These are phyloP conservation scores for Sussaba pulchella DNA, from an alignment of 2,888 invertebrate species.

Conservation along the genomic window DNA sequence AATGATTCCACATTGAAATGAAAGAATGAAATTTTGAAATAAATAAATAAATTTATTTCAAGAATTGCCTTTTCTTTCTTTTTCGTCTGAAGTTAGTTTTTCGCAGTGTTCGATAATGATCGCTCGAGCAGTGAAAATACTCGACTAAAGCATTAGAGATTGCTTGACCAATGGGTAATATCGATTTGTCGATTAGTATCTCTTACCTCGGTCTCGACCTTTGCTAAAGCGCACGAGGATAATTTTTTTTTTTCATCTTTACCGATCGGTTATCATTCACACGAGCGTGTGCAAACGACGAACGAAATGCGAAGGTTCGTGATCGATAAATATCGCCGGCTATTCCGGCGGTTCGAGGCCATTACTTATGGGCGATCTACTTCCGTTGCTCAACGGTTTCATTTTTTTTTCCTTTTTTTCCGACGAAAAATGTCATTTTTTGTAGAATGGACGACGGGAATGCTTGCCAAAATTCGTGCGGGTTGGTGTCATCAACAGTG, in stretches of 20 bases:
- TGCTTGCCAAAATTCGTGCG: constrained; percentile 35
- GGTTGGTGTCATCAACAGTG: constrained; percentile 13
- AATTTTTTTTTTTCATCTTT: constrained; percentile 6
- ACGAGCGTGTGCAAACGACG: constrained; percentile 6
- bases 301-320: constrained; percentile 1
- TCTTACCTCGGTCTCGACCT: constrained; percentile 3
- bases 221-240: background rate
- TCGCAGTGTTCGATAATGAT: no score
- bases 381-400: background rate
- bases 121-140: background rate
- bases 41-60: no score
- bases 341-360: background rate
- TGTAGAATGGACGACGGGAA: constrained; percentile 4
- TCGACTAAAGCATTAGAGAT: background rate
- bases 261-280: background rate
- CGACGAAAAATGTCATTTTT: constrained; percentile 14
- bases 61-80: no score
- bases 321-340: constrained; percentile 31
- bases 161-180: constrained; percentile 18
- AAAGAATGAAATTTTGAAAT: no score
- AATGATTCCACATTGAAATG: no score
- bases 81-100: no score
- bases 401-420: constrained; percentile 3
- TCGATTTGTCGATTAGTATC: constrained; percentile 38
- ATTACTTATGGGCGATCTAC: constrained; percentile 10